These are phyloP conservation scores for Reinhardtius hippoglossoides DNA, from an alignment of 2,113 vertebrate species.

Conservation along the genomic window DNA sequence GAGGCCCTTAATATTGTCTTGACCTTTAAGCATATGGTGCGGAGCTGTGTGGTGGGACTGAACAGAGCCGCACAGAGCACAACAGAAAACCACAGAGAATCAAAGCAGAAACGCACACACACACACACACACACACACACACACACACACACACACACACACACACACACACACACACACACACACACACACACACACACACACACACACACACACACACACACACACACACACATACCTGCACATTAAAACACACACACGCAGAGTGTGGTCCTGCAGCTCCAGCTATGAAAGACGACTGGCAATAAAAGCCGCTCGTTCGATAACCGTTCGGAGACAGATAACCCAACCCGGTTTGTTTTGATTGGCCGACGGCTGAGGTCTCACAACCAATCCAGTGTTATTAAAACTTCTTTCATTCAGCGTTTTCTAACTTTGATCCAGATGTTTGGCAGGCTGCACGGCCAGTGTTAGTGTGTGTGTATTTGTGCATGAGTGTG, in stretches of 20 bases:
- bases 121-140: slow-evolving; percentile 11
- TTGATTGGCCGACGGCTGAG: slow-evolving; percentile 71
- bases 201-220: slow-evolving; percentile 27
- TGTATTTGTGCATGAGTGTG: slow-evolving; percentile 48
- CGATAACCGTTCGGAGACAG: slow-evolving; percentile 74
- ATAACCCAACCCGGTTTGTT: slow-evolving; percentile 72
- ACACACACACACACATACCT: slow-evolving; percentile 18
- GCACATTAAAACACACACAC: slow-evolving; percentile 13
- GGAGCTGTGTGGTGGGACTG: slow-evolving; percentile 50
- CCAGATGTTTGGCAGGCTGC: slow-evolving; percentile 81
- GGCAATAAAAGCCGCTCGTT: slow-evolving; percentile 63
- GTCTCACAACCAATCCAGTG: slow-evolving; percentile 73
- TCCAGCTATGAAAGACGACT: slow-evolving; percentile 55
- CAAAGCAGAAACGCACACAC: slow-evolving; percentile 22
- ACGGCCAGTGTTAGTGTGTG: slow-evolving; percentile 45
- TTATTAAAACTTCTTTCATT: slow-evolving; percentile 83
- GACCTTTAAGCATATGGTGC: slow-evolving; percentile 62
- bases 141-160: slow-evolving; percentile 34
- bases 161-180: slow-evolving; percentile 34
- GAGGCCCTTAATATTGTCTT: slow-evolving; percentile 69
- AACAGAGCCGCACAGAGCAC: slow-evolving; percentile 6
- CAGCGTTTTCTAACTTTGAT: slow-evolving; percentile 76
- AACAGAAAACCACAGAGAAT: slow-evolving; percentile 23
- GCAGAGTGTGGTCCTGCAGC: slow-evolving; percentile 46
- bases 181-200: slow-evolving; percentile 28